Evolutionary conservation across 2,888 invertebrate genomes (phyloP).

Genomic region (Mactromeris polynyma): DNA sequence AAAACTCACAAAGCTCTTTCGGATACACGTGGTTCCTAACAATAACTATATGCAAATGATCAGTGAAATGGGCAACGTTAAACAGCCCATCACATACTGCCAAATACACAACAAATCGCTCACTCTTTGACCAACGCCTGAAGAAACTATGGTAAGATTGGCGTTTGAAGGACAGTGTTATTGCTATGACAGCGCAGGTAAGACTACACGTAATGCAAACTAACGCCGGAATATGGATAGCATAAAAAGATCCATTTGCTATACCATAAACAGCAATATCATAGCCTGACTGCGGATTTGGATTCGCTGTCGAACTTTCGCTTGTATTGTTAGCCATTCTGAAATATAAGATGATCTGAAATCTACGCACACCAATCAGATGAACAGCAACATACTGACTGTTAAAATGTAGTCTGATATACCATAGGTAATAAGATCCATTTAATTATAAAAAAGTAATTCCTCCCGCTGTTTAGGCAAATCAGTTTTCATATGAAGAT

Average conservation of each 20-base stretch:
- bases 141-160: conserved; percentile 49
- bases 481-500: no score
- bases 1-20: conserved; percentile 68
- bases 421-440: no score
- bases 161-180: conserved; percentile 51
- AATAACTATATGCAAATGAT: conserved; percentile 72
- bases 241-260: conserved; percentile 59
- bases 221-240: conserved; percentile 66
- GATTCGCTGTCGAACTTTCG: not conserved
- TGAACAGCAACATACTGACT: no score
- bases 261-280: conserved; percentile 67
- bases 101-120: conserved; percentile 71
- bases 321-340: not conserved
- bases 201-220: conserved; percentile 62
- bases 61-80: conserved; percentile 71
- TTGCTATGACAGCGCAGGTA: conserved; percentile 50
- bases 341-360: not conserved
- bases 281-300: conserved; percentile 48
- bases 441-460: no score
- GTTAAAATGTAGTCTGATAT: no score
- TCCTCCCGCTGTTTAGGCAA: no score
- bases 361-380: no score
- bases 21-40: conserved; percentile 65
- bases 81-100: conserved; percentile 70
- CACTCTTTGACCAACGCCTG: conserved; percentile 67